A percentile compares a stretch with the other conserved stretches of the same genome.
Evolutionary conservation across 2,888 invertebrate species (phyloP).

Genomic region (Drosophila quinaria): DNA sequence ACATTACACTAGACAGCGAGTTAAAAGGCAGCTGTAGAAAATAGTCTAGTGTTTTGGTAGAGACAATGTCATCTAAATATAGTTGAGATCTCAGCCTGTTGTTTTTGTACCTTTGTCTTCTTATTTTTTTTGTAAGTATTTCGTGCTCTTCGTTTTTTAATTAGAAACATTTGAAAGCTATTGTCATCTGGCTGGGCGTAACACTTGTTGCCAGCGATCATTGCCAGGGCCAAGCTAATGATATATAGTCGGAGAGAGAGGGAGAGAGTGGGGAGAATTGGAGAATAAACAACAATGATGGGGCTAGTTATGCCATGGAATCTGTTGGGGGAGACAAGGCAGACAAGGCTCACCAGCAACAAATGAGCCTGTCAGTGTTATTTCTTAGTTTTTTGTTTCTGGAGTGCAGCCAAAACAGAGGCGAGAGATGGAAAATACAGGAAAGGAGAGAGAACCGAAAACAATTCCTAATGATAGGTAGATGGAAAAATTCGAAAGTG

Average conservation of each 20-base stretch:
- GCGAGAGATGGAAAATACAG: neutral
- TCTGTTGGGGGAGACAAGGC: constrained; percentile 21
- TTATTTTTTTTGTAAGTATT: constrained; percentile 13
- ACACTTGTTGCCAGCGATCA: constrained; percentile 77
- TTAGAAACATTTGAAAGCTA: constrained; percentile 80
- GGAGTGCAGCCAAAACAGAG: constrained; percentile 25
- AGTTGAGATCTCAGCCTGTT: constrained; percentile 27
- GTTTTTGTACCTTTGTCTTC: neutral
- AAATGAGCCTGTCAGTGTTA: constrained; percentile 72
- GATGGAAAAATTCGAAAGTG: neutral
- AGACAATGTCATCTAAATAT: constrained; percentile 58
- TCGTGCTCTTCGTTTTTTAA: constrained; percentile 61
- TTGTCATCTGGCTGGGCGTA: constrained; percentile 64
- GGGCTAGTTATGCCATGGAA: constrained; percentile 17
- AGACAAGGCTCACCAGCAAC: constrained; percentile 67
- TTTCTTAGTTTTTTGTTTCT: neutral
- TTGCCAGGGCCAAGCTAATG: constrained; percentile 65
- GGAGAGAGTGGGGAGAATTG: constrained; percentile 16
- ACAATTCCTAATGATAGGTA: neutral
- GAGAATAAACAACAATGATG: constrained; percentile 18
- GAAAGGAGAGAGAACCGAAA: neutral
- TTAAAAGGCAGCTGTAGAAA: constrained; percentile 66
- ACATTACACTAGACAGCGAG: constrained; percentile 69
- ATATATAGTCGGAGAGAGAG: constrained; percentile 38
- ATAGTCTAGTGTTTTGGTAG: constrained; percentile 13